Base-by-base conservation (phyloP, 2,113 vertebrate species). In the Hippocampus guttulatus region DNA sequence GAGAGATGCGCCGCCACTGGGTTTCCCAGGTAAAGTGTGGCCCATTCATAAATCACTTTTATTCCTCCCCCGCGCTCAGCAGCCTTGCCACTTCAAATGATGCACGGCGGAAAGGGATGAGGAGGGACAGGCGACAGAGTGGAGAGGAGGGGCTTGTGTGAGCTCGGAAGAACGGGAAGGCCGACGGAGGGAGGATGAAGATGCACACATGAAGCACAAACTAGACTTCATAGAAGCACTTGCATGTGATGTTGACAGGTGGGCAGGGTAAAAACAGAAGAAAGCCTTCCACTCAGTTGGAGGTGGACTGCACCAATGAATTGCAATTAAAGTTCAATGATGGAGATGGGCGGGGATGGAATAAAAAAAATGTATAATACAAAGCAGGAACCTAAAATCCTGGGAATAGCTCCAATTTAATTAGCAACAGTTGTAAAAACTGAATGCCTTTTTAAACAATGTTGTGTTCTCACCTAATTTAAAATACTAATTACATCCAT, bases 1-100 rank as follows among this genome's bases (percentile, higher is more conserved):
- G 52, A 30, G 27, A 2, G 23, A 75, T 84, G 70, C 68, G 69
- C 86, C 75, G 85, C 88, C 87, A 84, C 81, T 79, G 87, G 85
- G 87, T 90, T 87, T 73, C 87, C 87, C 79, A 85, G 87, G 88
- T 85, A 88, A 61, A 65, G 85, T 85, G 45, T 81, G 81, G 77
- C 84, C 87, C 89, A 88, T 87, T 89, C 84, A 92, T 91, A 91
- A 91, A 91, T 93, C 91, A 91, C 85, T 89, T 91, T 91, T 88
- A 90, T 88, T 87, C 85, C 71, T 82, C 64, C 78, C 63, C 63
- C 86, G 88, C 77, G 70, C 88, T 90, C 83, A 88, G 83, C 87
- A 84, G 84, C 90, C 87, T 90, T 86, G 88, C 84, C 89, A 84
- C 85, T 83, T 88, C 78, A 78, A 79, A 90, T 91, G 89, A 91